Evolutionary conservation across 1,140 invertebrate genomes (phyloP), one percentile per base, ranked within the genome.

Genomic region (Dreissena rostriformis): DNA sequence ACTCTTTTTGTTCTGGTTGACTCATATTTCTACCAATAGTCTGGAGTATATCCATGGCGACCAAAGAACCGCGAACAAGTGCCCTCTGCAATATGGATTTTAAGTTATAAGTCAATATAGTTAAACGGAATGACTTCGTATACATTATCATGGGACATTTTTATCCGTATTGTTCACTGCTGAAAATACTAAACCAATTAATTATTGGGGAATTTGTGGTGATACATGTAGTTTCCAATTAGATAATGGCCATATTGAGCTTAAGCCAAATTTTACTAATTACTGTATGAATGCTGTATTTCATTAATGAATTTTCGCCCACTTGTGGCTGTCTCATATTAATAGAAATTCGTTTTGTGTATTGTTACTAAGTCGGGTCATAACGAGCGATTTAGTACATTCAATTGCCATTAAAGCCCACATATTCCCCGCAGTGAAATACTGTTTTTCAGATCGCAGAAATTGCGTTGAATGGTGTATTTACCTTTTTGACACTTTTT

Each of bases 401-500:
- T 39, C 39, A 39, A 2, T 39, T 5, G 8, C 2, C 39, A 39
- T 5, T 39, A 5, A 39, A 39, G 39, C 8, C 39, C 39, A 39
- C 39, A 39, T 39, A 39, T 39, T 39, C 39, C 39, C 39, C 39
- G 39, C 39, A 39, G 39, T 39, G 39, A 39, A 5, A 39, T 39
- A 39, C 8, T 8, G 8, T 39, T 22, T 2, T 22, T 66, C 15
- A 11, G 11, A 77, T 11, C 11, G 66, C 75, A 29, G 10, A 65
- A 14, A 63, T 28, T 6, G 39, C 39, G 39, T 39, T 39, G 39
- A 39, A 39, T 39, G 2, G 2, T 39, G 39, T 39, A 39, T 39
- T 39, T 61, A 84, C 82, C 82, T 84, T 84, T 84, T 84, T 84
- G 66, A 84, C 82, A 77, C 67, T 84, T 17, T 78, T 84, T 24